phyloP scores from a whole-genome alignment of 2,113 vertebrate species.

The Zapus hudsonius region DNA sequence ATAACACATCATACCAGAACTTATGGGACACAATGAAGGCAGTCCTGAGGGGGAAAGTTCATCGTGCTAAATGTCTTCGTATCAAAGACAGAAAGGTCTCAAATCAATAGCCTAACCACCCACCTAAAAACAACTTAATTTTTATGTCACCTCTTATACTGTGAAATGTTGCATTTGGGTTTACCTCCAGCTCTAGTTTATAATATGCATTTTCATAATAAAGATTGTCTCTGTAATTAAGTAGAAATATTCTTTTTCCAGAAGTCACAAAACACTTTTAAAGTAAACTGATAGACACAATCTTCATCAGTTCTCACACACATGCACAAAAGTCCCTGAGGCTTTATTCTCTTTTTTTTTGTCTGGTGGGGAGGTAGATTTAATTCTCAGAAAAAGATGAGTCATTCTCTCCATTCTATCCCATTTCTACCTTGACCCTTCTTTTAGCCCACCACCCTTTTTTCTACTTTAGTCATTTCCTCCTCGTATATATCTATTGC shows the following conservation, averaged over 20 bases:
- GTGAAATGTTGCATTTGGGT: constrained; percentile 55
- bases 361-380: neutral
- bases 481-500: neutral
- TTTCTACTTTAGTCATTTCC: neutral
- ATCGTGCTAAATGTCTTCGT: too few relatives aligned
- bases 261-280: neutral
- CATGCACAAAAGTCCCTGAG: neutral
- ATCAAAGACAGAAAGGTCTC: too few relatives aligned
- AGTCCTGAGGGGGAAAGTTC: too few relatives aligned
- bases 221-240: constrained; percentile 41
- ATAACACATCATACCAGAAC: too few relatives aligned
- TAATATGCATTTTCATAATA: constrained; percentile 62
- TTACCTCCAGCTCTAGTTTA: constrained; percentile 62
- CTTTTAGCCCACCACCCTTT: neutral
- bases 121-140: constrained; percentile 34
- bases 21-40: too few relatives aligned
- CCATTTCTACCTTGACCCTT: neutral
- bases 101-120: too few relatives aligned
- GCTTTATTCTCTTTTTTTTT: neutral
- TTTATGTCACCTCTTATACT: constrained; percentile 55
- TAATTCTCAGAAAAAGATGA: neutral
- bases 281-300: neutral
- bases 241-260: neutral
- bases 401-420: neutral
- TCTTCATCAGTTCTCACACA: neutral